phyloP scores from a whole-genome alignment of 2,888 invertebrate genomes.

The Torymus texanus region DNA sequence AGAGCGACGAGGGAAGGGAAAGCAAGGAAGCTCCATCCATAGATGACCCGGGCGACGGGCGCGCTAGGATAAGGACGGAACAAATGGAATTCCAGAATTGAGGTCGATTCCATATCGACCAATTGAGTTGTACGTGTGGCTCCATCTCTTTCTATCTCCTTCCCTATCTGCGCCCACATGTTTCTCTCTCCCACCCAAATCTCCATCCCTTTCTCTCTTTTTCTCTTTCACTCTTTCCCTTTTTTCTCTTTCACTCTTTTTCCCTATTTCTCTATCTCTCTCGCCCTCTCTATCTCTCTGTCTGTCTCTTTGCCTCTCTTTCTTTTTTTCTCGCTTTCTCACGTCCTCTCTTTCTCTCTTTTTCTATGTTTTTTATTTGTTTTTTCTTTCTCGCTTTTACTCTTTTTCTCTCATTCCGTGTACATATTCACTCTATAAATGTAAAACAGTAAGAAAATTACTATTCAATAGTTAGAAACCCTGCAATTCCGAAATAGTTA shows the following conservation, averaged over 20 bases:
- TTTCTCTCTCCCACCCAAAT: not conserved
- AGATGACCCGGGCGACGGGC: conserved; percentile 16
- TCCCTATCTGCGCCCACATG: no score
- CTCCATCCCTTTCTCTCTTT: conserved; percentile 4
- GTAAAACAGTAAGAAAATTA: no score
- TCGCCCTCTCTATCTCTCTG: not conserved
- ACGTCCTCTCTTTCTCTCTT: no score
- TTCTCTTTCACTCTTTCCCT: not conserved
- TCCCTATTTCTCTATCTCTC: no score
- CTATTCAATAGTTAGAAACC: no score
- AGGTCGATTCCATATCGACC: conserved; percentile 51
- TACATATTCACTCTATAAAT: no score
- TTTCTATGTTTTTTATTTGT: no score
- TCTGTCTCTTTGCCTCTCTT: not conserved
- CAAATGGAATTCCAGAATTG: conserved; percentile 53
- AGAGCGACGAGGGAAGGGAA: not conserved
- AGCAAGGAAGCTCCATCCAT: not conserved
- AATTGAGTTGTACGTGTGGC: conserved; percentile 30
- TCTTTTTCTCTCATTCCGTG: no score
- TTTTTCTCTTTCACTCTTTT: no score
- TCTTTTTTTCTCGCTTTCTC: no score
- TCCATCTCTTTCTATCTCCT: not conserved
- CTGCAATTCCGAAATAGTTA: no score
- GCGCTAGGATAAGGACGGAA: conserved; percentile 31
- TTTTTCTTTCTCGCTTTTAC: no score